Conservation (phyloP, 2,888 invertebrate genomes). For the Rotaria magnacalcarata region DNA sequence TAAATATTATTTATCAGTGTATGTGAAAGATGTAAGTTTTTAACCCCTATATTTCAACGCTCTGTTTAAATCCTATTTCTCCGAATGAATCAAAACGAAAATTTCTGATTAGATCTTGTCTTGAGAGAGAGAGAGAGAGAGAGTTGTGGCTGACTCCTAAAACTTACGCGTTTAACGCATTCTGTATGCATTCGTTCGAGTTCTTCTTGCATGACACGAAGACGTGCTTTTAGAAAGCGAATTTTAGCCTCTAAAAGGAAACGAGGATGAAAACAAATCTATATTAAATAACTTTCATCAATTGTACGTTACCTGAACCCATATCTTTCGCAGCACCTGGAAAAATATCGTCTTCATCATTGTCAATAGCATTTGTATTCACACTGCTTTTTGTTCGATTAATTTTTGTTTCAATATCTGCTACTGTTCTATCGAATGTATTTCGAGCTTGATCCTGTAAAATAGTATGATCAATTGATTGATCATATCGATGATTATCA, state of each 20-base stretch:
- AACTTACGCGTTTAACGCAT: slow-evolving; percentile 51
- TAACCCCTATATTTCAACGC: background rate
- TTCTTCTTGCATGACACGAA: slow-evolving; percentile 59
- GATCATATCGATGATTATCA: slow-evolving; percentile 5
- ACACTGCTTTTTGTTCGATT: slow-evolving; percentile 51
- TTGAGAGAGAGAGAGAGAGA: background rate
- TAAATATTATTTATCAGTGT: no score
- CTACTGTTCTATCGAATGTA: slow-evolving; percentile 50
- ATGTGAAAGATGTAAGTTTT: no score
- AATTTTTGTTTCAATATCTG: slow-evolving; percentile 50
- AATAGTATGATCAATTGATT: background rate
- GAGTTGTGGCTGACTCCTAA: background rate
- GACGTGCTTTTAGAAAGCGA: slow-evolving; percentile 58
- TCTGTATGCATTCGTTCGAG: slow-evolving; percentile 55
- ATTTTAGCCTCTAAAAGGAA: slow-evolving; percentile 56
- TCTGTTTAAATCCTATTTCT: no score
- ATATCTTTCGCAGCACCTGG: slow-evolving; percentile 56
- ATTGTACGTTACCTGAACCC: slow-evolving; percentile 52
- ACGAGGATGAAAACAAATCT: background rate
- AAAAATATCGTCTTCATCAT: slow-evolving; percentile 52
- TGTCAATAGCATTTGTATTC: slow-evolving; percentile 41
- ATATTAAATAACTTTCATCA: background rate
- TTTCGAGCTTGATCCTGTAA: background rate
- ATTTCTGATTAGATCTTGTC: no score
- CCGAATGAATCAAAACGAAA: no score